These are phyloP conservation scores for Mormyrus lacerda DNA, from an alignment of 2,113 vertebrate species.

Conservation along the genomic window DNA sequence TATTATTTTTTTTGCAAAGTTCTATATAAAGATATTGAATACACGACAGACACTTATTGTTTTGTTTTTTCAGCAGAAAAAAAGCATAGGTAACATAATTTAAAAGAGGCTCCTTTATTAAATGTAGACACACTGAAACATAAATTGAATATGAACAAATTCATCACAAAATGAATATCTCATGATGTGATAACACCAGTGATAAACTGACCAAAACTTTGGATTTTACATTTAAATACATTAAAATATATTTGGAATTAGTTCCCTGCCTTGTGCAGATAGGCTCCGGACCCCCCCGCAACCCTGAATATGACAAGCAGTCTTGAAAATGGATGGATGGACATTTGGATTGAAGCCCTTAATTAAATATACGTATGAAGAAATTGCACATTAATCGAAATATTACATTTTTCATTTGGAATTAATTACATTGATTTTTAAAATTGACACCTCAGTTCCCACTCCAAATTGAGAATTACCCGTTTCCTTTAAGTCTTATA, in stretches of 20 bases:
- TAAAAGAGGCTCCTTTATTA: neutral
- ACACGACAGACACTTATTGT: neutral
- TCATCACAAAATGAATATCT: too few species aligned
- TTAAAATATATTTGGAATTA: neutral
- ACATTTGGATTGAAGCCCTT: neutral
- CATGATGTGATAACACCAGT: too few species aligned
- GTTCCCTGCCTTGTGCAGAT: too few species aligned
- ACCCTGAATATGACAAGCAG: too few species aligned
- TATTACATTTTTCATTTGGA: neutral
- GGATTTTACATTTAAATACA: neutral
- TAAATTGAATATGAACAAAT: too few species aligned
- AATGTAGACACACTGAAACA: neutral
- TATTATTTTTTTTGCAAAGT: too few species aligned
- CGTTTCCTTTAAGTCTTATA: neutral
- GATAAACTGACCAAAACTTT: neutral
- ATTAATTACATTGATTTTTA: neutral
- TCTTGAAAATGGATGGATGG: too few species aligned
- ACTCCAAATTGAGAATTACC: neutral
- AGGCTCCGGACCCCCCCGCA: too few species aligned
- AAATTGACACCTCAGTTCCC: neutral
- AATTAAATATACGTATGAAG: neutral
- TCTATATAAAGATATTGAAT: neutral
- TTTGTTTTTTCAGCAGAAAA: neutral
- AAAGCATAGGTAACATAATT: neutral
- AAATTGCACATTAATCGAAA: neutral